These are phyloP conservation scores for Zoanthus sansibaricus DNA, from an alignment of 92 coral and sea anemone genomes.

Conservation along the genomic window DNA sequence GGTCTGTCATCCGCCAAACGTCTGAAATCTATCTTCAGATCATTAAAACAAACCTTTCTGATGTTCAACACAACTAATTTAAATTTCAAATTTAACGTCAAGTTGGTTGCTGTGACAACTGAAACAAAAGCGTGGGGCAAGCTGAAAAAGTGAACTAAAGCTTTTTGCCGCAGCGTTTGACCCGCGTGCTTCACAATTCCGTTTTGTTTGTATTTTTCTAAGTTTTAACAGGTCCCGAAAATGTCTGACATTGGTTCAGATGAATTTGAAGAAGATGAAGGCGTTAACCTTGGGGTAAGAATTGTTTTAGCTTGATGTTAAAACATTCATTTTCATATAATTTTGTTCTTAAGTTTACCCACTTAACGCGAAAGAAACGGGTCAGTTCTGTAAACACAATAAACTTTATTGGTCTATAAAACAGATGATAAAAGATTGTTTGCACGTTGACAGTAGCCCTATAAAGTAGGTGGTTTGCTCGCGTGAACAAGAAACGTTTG, in stretches of 20 bases:
- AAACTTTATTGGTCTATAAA: slow-evolving; percentile 31
- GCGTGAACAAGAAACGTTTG: too few species aligned
- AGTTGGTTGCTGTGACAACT: slow-evolving; percentile 70
- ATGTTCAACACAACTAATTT: slow-evolving; percentile 44
- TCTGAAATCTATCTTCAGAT: background rate
- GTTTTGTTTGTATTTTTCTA: slow-evolving; percentile 9
- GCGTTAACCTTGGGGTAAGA: slow-evolving; percentile 95
- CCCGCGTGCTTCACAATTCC: background rate
- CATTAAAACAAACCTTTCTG: background rate
- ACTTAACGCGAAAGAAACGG: slow-evolving; percentile 12
- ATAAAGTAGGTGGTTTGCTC: too few species aligned
- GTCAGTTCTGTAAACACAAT: slow-evolving; percentile 16
- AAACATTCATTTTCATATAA: background rate
- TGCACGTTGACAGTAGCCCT: background rate
- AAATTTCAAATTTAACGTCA: slow-evolving; percentile 61
- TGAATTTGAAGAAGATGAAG: slow-evolving; percentile 96
- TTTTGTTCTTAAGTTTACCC: slow-evolving; percentile 7
- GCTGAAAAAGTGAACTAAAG: slow-evolving; percentile 21
- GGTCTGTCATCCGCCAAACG: background rate
- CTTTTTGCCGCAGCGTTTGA: slow-evolving; percentile 5
- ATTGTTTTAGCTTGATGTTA: background rate
- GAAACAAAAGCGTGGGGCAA: slow-evolving; percentile 37
- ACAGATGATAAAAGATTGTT: background rate
- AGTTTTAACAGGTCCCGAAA: background rate
- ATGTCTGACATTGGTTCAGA: slow-evolving; percentile 98